A percentile compares a stretch with the other conserved stretches of the same genome.
phyloP scores from a whole-genome alignment of 2,113 vertebrate genomes.

The Coturnix japonica region DNA sequence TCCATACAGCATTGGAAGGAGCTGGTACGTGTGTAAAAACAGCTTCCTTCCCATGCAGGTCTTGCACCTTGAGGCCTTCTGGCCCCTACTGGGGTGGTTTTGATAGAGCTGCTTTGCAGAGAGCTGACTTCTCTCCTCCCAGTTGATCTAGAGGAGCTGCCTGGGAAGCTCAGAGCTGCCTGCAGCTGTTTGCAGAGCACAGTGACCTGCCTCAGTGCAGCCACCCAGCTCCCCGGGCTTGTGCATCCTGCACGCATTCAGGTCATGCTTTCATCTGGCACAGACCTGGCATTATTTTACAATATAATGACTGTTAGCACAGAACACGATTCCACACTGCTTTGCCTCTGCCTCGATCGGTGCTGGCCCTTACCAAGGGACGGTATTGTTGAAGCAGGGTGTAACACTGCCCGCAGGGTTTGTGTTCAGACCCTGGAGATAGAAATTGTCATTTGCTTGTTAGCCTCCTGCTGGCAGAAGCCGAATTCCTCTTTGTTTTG shows the following conservation, averaged over 20 bases:
- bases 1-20: not conserved
- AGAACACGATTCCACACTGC: not conserved
- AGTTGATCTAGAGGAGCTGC: not conserved
- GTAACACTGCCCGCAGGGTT: slow-evolving; percentile 55
- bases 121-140: not conserved
- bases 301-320: not conserved
- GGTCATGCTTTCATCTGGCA: not conserved
- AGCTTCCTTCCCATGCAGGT: not conserved
- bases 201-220: not conserved
- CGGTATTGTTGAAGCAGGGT: slow-evolving; percentile 46
- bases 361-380: slow-evolving; percentile 14
- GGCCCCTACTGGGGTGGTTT: not conserved
- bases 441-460: slow-evolving; percentile 72
- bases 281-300: not conserved
- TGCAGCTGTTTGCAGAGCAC: not conserved
- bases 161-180: not conserved
- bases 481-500: slow-evolving; percentile 66
- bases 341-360: not conserved
- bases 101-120: not conserved
- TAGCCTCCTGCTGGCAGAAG: slow-evolving; percentile 66
- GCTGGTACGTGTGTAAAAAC: not conserved
- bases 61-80: not conserved
- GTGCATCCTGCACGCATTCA: not conserved
- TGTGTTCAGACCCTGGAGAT: slow-evolving; percentile 24
- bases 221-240: not conserved